Evolutionary conservation across 2,113 vertebrate species (phyloP).

Genomic region (Odontophorus gujanensis): DNA sequence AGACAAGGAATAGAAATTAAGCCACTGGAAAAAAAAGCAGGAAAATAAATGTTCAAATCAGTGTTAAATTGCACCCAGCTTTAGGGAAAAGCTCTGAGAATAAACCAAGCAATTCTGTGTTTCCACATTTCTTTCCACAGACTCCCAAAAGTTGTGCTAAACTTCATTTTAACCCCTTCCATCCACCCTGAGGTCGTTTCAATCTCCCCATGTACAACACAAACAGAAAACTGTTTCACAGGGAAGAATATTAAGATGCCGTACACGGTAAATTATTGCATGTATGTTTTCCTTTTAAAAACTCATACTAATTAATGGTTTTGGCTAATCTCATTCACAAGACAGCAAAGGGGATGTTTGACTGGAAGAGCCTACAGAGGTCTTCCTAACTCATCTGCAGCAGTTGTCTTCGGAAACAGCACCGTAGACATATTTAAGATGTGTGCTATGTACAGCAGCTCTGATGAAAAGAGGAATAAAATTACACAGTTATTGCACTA

Average conservation of each 20-base stretch:
- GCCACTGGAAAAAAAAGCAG: background rate
- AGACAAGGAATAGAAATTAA: slow-evolving; percentile 68
- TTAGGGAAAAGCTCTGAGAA: background rate
- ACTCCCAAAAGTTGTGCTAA: background rate
- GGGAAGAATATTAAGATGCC: slow-evolving; percentile 37
- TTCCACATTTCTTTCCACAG: background rate
- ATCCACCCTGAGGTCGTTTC: fast-evolving
- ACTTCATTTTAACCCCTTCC: slow-evolving; percentile 8
- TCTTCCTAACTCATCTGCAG: slow-evolving; percentile 56
- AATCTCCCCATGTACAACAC: background rate
- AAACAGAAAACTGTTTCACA: slow-evolving; percentile 6
- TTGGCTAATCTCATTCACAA: slow-evolving; percentile 69
- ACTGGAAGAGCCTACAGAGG: slow-evolving; percentile 49
- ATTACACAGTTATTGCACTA: slow-evolving; percentile 70
- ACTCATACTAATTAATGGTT: slow-evolving; percentile 71
- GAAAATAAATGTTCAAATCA: slow-evolving; percentile 64
- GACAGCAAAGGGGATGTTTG: slow-evolving; percentile 69
- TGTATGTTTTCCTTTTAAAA: slow-evolving; percentile 53
- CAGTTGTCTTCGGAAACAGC: slow-evolving; percentile 53
- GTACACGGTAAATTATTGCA: slow-evolving; percentile 26
- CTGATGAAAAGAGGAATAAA: slow-evolving; percentile 63
- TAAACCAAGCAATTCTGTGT: background rate
- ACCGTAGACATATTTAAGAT: slow-evolving; percentile 69
- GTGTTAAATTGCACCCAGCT: slow-evolving; percentile 51
- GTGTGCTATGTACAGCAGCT: slow-evolving; percentile 36